Base-by-base conservation (phyloP, 2,113 vertebrate species). In the Craseonycteris thonglongyai region DNA sequence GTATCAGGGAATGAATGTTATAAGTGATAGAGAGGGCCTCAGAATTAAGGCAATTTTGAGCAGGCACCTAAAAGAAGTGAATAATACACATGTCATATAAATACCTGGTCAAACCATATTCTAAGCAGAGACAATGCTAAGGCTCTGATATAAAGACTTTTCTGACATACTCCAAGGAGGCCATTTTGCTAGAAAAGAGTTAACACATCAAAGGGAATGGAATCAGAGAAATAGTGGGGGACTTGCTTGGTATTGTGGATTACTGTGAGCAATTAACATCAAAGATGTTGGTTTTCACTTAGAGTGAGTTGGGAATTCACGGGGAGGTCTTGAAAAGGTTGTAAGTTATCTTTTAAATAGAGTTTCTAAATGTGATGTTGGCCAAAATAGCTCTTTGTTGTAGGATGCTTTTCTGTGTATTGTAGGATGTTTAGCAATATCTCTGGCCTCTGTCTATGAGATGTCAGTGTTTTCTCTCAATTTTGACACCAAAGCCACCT, bases 211-310 rank as follows among this genome's bases (percentile, higher is more conserved):
- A 21, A 21, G 88, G 4, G 2, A 7, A 56, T 51, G 6, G n/a
- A 14, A 83, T 78, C 42, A 35, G 40, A 65, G 54, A 84, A 66
- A 33, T n/a, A 30, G 0, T 4, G 79, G 49, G 14, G 30, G 3
- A 13, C 11, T 7, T 26, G n/a, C 11, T 7, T 26, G n/a, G 6
- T 14, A 45, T n/a, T 28, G 1, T 65, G 42, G 2, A 7, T 0
- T 1, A 63, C 47, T 40, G 14, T 15, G 66, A 7, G 7, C 5
- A 56, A 85, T 93, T 88, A 42, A 75, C 19, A 59, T 42, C 12
- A 68, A 86, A 19, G 40, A 33, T 49, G 1, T 24, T 42, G 6
- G 11, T 14, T 81, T 93, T 88, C 33, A 35, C 35, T 51, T 13
- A 75, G 7, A 88, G 6, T 66, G 15, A 86, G 11, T 81, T 33